Conservation (phyloP, 2,797 vertebrate species). For the Hybognathus amarus region DNA sequence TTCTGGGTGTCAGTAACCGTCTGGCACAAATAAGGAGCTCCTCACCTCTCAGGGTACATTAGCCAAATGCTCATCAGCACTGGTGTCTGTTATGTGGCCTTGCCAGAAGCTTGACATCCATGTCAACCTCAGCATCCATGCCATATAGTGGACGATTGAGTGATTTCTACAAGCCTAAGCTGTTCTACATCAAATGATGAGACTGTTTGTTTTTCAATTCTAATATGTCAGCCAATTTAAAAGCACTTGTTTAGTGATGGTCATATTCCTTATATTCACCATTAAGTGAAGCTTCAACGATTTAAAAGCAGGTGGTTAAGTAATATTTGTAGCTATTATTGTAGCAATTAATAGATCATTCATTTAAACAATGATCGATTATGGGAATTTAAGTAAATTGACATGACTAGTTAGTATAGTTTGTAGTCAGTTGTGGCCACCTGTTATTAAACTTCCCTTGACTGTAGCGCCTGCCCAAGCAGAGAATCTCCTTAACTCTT, state of each 20-base stretch:
- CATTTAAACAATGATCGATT: not conserved
- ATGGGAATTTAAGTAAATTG: not conserved
- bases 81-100: slow-evolving; percentile 66
- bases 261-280: not conserved
- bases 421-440: not conserved
- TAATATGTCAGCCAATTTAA: not conserved
- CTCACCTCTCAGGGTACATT: slow-evolving; percentile 81
- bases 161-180: not conserved
- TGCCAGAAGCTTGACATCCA: slow-evolving; percentile 57
- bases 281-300: not conserved
- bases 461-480: slow-evolving; percentile 67
- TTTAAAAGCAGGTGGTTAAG: not conserved
- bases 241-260: not conserved
- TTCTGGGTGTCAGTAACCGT: slow-evolving; percentile 9
- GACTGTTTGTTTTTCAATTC: not conserved
- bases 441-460: slow-evolving; percentile 57
- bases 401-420: not conserved
- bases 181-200: not conserved
- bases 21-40: not conserved
- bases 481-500: slow-evolving; percentile 70
- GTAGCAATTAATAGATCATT: not conserved
- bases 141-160: slow-evolving; percentile 31
- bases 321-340: not conserved
- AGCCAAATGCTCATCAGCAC: slow-evolving; percentile 73
- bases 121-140: not conserved